phyloP scores from a whole-genome alignment of 2,888 invertebrate genomes.

The Rhaphigaster nebulosa region DNA sequence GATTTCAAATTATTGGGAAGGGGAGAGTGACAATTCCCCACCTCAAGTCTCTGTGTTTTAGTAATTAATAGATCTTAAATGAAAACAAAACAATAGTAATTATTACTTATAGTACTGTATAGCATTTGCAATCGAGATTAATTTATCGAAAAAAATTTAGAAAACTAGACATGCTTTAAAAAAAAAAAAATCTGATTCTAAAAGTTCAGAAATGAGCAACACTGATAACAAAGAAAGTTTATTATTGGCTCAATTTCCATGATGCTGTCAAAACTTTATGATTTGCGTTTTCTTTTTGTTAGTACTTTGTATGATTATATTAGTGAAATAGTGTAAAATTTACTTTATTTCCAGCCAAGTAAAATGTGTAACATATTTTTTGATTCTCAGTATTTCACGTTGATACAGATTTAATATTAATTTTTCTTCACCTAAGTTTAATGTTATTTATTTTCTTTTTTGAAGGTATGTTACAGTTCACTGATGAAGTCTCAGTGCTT shows the following conservation, averaged over 20 bases:
- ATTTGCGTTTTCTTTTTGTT: not conserved
- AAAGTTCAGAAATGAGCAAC: not conserved
- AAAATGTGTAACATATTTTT: not conserved
- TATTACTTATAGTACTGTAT: no score
- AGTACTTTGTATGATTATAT: not conserved
- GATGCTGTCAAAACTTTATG: conserved; percentile 36
- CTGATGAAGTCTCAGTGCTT: not conserved
- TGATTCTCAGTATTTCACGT: not conserved
- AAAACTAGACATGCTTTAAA: no score
- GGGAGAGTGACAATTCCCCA: no score
- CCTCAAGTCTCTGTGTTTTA: no score
- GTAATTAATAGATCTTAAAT: no score
- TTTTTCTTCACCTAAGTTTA: not conserved
- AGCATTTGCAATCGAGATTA: no score
- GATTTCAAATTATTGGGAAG: no score
- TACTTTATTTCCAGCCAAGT: not conserved
- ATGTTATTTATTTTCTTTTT: not conserved
- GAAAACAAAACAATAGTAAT: no score
- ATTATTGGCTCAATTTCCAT: conserved; percentile 43
- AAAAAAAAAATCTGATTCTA: no score
- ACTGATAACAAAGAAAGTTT: conserved; percentile 25
- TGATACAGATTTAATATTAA: not conserved
- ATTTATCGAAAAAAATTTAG: no score
- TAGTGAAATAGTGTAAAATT: not conserved
- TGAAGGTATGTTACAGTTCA: not conserved